These are phyloP conservation scores for Anarsia innoxiella DNA, from an alignment of 2,888 invertebrate genomes.

Conservation along the genomic window DNA sequence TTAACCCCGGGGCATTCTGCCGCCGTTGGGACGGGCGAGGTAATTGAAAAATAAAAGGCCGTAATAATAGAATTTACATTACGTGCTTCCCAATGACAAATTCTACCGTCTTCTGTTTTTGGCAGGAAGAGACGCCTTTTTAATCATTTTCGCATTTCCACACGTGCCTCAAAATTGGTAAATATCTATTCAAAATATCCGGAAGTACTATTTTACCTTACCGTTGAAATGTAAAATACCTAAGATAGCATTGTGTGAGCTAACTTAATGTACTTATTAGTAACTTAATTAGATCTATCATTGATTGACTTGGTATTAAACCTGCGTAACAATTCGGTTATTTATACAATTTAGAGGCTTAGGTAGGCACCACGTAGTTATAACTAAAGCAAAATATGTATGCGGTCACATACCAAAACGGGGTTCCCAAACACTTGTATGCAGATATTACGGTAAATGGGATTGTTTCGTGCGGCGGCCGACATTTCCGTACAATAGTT, in stretches of 20 bases:
- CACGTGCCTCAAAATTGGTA: neutral
- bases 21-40: slow-evolving; percentile 53
- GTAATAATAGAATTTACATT: slow-evolving; percentile 75
- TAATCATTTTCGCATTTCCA: neutral
- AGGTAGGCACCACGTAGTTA: no score
- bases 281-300: no score
- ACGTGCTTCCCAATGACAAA: slow-evolving; percentile 70
- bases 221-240: no score
- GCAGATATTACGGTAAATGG: slow-evolving; percentile 60
- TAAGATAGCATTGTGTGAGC: no score
- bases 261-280: no score
- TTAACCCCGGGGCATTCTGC: slow-evolving; percentile 64
- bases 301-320: no score
- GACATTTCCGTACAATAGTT: slow-evolving; percentile 69
- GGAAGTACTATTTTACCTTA: no score
- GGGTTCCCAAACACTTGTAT: slow-evolving; percentile 59
- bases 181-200: no score
- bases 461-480: slow-evolving; percentile 61
- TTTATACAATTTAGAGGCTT: no score
- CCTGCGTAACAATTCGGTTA: no score
- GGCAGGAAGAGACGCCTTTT: slow-evolving; percentile 61
- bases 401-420: slow-evolving; percentile 30
- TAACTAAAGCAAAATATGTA: slow-evolving; percentile 14
- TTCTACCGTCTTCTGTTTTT: slow-evolving; percentile 63
- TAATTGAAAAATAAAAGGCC: slow-evolving; percentile 75